Percentiles rank a stretch among this genome's conserved stretches.
Conservation (phyloP, 2,113 vertebrate genomes). For the Nibea albiflora region DNA sequence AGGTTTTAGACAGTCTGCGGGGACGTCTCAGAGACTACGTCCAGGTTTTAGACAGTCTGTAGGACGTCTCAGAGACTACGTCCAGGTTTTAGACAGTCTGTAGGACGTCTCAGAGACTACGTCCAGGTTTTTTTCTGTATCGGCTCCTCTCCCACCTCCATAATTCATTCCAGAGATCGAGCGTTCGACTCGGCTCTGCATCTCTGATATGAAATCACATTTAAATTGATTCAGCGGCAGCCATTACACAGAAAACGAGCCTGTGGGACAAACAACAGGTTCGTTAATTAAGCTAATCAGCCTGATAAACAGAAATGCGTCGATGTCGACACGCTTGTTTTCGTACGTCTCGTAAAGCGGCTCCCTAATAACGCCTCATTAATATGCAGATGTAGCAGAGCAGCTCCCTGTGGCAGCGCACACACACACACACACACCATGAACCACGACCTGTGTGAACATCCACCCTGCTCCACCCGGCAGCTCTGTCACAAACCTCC, state of each 20-base stretch:
- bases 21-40: too few species aligned
- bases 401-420: too few species aligned
- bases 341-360: neutral
- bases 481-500: too few species aligned
- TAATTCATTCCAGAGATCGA: neutral
- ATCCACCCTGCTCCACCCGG: too few species aligned
- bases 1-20: too few species aligned
- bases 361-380: neutral
- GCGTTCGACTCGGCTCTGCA: neutral
- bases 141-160: neutral
- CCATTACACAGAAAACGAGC: constrained; percentile 5
- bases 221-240: constrained; percentile 7
- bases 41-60: too few species aligned
- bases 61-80: too few species aligned
- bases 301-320: constrained; percentile 10
- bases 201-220: neutral
- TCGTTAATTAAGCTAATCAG: constrained; percentile 18
- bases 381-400: constrained; percentile 16
- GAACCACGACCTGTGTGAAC: too few species aligned
- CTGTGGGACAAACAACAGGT: constrained; percentile 2
- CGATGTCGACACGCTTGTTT: neutral
- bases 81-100: too few species aligned
- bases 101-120: too few species aligned
- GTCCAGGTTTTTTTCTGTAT: too few species aligned
- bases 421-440: too few species aligned